A percentile compares a stretch with the other conserved stretches of the same genome.
Evolutionary conservation across 2,888 invertebrate genomes (phyloP).

Genomic region (Conistra vaccinii): DNA sequence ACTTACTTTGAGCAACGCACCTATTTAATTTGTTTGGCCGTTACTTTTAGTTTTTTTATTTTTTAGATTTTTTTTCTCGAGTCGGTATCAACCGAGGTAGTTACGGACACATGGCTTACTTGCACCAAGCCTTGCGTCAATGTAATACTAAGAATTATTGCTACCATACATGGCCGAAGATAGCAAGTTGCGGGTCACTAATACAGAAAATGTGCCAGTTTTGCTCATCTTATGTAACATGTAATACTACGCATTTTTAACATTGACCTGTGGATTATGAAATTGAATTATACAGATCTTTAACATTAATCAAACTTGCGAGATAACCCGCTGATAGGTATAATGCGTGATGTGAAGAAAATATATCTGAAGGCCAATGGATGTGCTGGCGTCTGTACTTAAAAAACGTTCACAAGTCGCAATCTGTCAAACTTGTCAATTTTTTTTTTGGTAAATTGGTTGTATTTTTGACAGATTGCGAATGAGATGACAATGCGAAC

Average conservation of each 20-base stretch:
- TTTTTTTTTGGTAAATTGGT: too few relatives aligned
- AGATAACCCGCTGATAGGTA: slow-evolving; percentile 16
- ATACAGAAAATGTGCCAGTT: slow-evolving; percentile 51
- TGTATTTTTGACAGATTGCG: too few relatives aligned
- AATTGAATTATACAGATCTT: slow-evolving; percentile 32
- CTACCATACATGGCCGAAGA: slow-evolving; percentile 47
- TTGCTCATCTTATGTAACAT: slow-evolving; percentile 45
- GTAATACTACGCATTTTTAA: slow-evolving; percentile 28
- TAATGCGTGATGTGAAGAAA: slow-evolving; percentile 12
- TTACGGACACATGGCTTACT: background rate
- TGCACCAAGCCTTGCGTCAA: slow-evolving; percentile 21
- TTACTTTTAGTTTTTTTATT: background rate
- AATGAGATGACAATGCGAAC: too few relatives aligned
- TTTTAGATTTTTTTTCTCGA: too few relatives aligned
- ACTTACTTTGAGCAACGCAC: background rate
- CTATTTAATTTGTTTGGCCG: background rate
- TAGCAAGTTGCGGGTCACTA: slow-evolving; percentile 31
- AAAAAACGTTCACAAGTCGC: too few relatives aligned
- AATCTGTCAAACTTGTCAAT: too few relatives aligned
- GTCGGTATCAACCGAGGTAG: too few relatives aligned
- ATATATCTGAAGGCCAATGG: too few relatives aligned
- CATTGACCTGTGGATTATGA: slow-evolving; percentile 55
- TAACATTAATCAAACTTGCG: slow-evolving; percentile 35
- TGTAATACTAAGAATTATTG: slow-evolving; percentile 34
- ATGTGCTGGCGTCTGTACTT: too few relatives aligned